Percentiles rank a stretch among this genome's conserved stretches.
These are phyloP conservation scores for Sarcophaga variegata DNA, from an alignment of 2,888 invertebrate genomes.

Conservation along the genomic window DNA sequence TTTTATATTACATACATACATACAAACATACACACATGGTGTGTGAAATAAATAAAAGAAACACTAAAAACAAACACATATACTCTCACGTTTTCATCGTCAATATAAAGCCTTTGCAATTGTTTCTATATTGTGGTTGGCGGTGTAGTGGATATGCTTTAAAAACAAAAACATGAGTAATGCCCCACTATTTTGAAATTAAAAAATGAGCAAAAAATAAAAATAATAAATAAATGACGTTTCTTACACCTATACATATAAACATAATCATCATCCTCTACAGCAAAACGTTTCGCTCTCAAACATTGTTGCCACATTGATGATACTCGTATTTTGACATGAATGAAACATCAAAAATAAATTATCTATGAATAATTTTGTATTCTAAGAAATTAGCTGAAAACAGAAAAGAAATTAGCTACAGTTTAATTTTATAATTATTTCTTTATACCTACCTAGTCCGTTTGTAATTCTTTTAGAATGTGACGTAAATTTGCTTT, in stretches of 20 bases:
- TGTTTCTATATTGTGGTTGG: constrained; percentile 24
- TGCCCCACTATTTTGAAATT: constrained; percentile 24
- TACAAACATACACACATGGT: constrained; percentile 12
- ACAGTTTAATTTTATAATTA: too few relatives aligned
- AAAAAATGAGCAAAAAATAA: neutral
- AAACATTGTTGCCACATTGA: neutral
- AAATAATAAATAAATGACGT: neutral
- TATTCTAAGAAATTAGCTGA: too few relatives aligned
- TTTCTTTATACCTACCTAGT: too few relatives aligned
- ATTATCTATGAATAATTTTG: too few relatives aligned
- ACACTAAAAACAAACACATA: neutral
- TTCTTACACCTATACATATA: neutral
- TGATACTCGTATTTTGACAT: neutral
- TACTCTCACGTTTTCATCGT: neutral
- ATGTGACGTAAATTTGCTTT: too few relatives aligned
- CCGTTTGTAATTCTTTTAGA: too few relatives aligned
- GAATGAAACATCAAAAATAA: too few relatives aligned
- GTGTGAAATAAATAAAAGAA: constrained; percentile 19
- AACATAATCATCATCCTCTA: too few relatives aligned
- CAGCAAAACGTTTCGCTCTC: neutral
- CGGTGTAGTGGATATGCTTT: neutral
- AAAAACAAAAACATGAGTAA: constrained; percentile 47
- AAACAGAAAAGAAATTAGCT: too few relatives aligned
- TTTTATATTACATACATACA: constrained; percentile 21
- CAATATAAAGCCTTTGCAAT: constrained; percentile 41